Conservation (phyloP, 2,888 invertebrate species). For the Antheraea yamamai region DNA sequence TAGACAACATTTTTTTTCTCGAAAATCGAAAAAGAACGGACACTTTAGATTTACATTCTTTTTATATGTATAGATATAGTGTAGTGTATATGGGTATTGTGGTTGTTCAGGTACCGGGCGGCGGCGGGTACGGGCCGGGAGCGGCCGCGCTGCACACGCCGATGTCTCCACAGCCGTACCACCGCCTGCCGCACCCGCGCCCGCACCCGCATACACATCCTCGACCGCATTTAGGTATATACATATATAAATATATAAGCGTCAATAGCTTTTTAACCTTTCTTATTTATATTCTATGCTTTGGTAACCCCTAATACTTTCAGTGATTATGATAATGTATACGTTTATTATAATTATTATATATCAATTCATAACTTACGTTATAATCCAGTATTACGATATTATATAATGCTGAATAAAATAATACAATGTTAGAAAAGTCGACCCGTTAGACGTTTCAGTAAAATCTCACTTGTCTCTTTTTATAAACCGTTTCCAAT, state of each 20-base stretch:
- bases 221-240: constrained; percentile 23
- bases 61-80: too few relatives aligned
- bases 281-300: not conserved
- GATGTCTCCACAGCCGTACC: constrained; percentile 77
- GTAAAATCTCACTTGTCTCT: too few relatives aligned
- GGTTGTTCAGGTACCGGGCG: constrained; percentile 58
- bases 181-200: constrained; percentile 72
- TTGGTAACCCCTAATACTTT: not conserved
- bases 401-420: too few relatives aligned
- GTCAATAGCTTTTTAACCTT: not conserved
- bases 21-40: too few relatives aligned
- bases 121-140: constrained; percentile 62
- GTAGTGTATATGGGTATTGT: constrained; percentile 3
- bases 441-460: too few relatives aligned
- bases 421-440: too few relatives aligned
- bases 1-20: too few relatives aligned
- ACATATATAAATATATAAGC: not conserved
- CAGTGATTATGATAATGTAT: not conserved
- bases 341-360: not conserved
- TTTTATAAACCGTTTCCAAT: too few relatives aligned
- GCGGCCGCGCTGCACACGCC: constrained; percentile 82
- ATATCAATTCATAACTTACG: not conserved
- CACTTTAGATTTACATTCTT: too few relatives aligned
- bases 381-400: not conserved
- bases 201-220: constrained; percentile 24